Conservation (phyloP, 2,797 vertebrate genomes). For the Morus bassanus region DNA sequence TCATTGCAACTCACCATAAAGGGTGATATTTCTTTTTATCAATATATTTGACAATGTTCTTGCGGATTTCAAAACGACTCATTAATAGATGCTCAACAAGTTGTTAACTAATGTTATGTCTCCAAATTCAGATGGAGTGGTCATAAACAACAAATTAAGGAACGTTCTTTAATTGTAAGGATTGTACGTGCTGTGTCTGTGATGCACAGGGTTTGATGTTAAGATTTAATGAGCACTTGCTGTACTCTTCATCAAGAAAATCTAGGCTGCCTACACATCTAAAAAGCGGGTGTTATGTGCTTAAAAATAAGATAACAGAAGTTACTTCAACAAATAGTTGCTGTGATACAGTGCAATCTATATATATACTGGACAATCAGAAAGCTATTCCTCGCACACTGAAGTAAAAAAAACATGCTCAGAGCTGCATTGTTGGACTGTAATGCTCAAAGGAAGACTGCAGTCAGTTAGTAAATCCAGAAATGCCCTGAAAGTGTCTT, state of each 20-base stretch:
- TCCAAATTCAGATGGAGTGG: background rate
- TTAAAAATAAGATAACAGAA: background rate
- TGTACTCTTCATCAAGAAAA: background rate
- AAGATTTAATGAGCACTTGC: background rate
- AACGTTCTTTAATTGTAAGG: background rate
- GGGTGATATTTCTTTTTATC: background rate
- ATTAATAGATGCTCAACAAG: background rate
- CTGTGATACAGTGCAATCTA: background rate
- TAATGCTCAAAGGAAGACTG: background rate
- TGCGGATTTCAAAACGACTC: background rate
- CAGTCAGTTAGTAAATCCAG: background rate
- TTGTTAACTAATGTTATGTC: background rate
- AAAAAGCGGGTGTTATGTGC: background rate
- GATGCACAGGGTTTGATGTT: background rate
- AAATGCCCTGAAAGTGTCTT: background rate
- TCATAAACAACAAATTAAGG: background rate
- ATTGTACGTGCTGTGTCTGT: accelerated
- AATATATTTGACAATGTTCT: background rate
- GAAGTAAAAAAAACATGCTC: background rate
- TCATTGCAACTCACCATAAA: background rate
- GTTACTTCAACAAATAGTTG: background rate
- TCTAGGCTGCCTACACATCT: background rate
- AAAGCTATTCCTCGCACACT: background rate
- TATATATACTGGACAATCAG: background rate
- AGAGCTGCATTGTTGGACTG: background rate